Conservation (phyloP, 2,888 invertebrate species). For the Eristalis arbustorum region DNA sequence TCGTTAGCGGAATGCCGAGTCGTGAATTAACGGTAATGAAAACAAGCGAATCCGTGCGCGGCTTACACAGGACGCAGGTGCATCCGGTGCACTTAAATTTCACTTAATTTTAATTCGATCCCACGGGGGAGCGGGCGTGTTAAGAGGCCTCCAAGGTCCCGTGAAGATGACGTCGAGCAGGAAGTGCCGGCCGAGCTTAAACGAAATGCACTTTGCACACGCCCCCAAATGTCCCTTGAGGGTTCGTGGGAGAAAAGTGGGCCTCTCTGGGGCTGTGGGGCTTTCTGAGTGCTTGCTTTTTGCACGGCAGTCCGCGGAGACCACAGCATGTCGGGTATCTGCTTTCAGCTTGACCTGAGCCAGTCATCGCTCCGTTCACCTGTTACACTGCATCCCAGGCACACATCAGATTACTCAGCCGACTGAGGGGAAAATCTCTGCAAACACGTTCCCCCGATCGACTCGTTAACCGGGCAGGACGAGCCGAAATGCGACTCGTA, state of each 20-base stretch:
- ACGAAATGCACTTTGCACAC: background rate
- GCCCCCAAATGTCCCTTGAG: background rate
- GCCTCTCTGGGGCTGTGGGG: too few relatives aligned
- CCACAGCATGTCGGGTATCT: too few relatives aligned
- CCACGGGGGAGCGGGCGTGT: background rate
- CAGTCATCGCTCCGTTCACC: background rate
- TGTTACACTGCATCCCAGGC: background rate
- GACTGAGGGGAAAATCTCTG: background rate
- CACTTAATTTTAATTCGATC: conserved; percentile 52
- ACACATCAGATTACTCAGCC: too few relatives aligned
- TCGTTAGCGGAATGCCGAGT: conserved; percentile 44
- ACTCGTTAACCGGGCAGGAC: background rate
- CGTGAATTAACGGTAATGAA: conserved; percentile 27
- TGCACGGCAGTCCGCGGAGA: too few relatives aligned
- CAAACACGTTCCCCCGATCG: background rate
- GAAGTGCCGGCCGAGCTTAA: background rate
- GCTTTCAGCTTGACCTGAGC: too few relatives aligned
- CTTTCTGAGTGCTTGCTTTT: too few relatives aligned
- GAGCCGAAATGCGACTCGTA: conserved; percentile 55
- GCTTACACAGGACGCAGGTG: conserved; percentile 12
- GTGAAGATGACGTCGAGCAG: background rate
- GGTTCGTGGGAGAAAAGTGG: too few relatives aligned
- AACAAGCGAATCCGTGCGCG: conserved; percentile 23
- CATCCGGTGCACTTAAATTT: conserved; percentile 37
- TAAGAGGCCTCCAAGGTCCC: background rate